Percentiles rank a stretch among this genome's conserved stretches.
Conservation (phyloP, 2,888 invertebrate species). For the Gisinianus flammeolus region DNA sequence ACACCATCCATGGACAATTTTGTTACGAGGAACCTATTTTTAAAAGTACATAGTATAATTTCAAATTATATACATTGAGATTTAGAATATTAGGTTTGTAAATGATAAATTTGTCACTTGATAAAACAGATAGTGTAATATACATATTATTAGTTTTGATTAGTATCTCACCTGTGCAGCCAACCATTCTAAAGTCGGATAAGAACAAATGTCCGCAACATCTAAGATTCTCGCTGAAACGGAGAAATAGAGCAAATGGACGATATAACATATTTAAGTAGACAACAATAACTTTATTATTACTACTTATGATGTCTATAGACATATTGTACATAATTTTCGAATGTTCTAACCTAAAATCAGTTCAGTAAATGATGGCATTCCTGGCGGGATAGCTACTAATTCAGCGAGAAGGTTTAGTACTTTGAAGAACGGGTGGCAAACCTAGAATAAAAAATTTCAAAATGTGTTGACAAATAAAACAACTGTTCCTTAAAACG, state of each 20-base stretch:
- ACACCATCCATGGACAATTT: constrained; percentile 89
- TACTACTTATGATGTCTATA: too few species aligned
- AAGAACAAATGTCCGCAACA: constrained; percentile 84
- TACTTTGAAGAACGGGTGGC: constrained; percentile 90
- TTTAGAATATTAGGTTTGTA: background rate
- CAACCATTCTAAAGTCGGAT: constrained; percentile 91
- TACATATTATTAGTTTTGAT: background rate
- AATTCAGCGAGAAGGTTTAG: constrained; percentile 85
- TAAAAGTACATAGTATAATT: too few species aligned
- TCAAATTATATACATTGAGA: too few species aligned
- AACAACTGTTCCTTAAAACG: too few species aligned
- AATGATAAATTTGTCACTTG: background rate
- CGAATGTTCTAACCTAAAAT: constrained; percentile 72
- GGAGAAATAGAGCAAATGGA: too few species aligned
- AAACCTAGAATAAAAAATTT: constrained; percentile 70
- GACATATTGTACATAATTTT: too few species aligned
- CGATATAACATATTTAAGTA: too few species aligned
- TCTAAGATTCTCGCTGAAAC: constrained; percentile 77
- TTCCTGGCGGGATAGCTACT: constrained; percentile 74
- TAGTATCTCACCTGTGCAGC: constrained; percentile 69
- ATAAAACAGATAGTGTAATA: too few species aligned
- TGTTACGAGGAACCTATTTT: constrained; percentile 75
- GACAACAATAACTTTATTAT: too few species aligned
- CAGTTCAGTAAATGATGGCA: constrained; percentile 89
- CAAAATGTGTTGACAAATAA: too few species aligned